Evolutionary conservation across 2,113 vertebrate species (phyloP), one percentile per base, ranked within the genome.

Genomic region (Chaenocephalus aceratus): DNA sequence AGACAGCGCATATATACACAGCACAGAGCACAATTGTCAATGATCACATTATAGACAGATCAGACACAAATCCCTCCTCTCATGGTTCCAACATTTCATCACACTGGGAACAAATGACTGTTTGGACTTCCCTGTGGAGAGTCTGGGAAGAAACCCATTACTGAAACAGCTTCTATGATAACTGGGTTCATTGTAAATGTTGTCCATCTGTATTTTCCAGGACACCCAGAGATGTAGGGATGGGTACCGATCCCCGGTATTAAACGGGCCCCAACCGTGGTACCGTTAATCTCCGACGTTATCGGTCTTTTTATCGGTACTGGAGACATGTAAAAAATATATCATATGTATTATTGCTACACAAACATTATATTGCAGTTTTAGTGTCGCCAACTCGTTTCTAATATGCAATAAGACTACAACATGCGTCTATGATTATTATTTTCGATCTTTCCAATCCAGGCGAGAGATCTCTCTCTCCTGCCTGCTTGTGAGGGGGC

Each of bases 71-170:
- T 64, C 72, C 44, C 45, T 34, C 16, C 3, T 45, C 3, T 45
- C 36, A 74, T 74, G 46, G 74, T 34, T 61, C 34, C 23, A 36
- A 66, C 52, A 76, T 46, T n/a, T 70, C 34, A 44, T 57, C 58
- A 58, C 53, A 59, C 16, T 59, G 30, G 45, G n/a, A 52, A 46
- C 45, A 65, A 71, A 48, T 34, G 30, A 13, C 14, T 57, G 59
- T 75, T 54, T 68, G 41, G 59, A 75, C 30, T 58, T 58, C 36
- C 74, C 13, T 61, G 18, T 46, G 34, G 54, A 52, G 30, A 51
- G 44, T 66, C 30, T 73, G 21, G 16, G 12, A 34, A 46, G 8
- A 63, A 71, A 73, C 34, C 54, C n/a, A 54, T 67, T 48, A 66
- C 34, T 66, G 54, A n/a, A 60, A 62, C 26, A 64, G 52, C 56